Conservation (phyloP, 1,140 invertebrate species). For the Pseudomyrmex gracilis region DNA sequence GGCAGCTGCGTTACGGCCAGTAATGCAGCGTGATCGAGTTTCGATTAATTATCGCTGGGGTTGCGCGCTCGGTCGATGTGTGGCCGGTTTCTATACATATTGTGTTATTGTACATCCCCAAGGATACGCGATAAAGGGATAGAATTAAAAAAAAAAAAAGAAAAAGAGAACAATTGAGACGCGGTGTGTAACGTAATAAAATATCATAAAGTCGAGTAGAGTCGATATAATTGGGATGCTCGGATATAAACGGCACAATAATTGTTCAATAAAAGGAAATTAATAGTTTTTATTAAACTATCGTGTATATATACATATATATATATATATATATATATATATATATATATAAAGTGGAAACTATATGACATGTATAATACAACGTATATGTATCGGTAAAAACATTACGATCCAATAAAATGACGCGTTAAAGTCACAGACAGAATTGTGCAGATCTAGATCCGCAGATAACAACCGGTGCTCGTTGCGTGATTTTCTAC, state of each 20-base stretch:
- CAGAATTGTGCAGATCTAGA: constrained; percentile 1
- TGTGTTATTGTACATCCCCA: too few species aligned
- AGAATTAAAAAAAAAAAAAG: constrained; percentile 40
- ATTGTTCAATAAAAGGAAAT: constrained; percentile 11
- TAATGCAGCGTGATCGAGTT: constrained; percentile 54
- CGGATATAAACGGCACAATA: background rate
- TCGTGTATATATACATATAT: too few species aligned
- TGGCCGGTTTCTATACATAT: background rate
- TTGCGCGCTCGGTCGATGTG: constrained; percentile 23
- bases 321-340: too few species aligned
- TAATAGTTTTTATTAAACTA: constrained; percentile 10
- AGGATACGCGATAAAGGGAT: background rate
- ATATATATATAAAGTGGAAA: too few species aligned
- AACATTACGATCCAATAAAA: constrained; percentile 14
- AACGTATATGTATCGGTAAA: background rate
- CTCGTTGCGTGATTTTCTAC: constrained; percentile 33
- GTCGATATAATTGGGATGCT: background rate
- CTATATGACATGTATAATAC: background rate
- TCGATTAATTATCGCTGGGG: constrained; percentile 51
- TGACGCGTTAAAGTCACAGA: constrained; percentile 6
- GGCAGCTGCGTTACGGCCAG: constrained; percentile 47
- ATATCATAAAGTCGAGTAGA: background rate
- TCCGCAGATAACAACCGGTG: background rate
- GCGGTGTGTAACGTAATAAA: background rate
- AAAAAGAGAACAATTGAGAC: background rate